phyloP scores from a whole-genome alignment of 1,140 invertebrate species.

The Heliconius hewitsoni region DNA sequence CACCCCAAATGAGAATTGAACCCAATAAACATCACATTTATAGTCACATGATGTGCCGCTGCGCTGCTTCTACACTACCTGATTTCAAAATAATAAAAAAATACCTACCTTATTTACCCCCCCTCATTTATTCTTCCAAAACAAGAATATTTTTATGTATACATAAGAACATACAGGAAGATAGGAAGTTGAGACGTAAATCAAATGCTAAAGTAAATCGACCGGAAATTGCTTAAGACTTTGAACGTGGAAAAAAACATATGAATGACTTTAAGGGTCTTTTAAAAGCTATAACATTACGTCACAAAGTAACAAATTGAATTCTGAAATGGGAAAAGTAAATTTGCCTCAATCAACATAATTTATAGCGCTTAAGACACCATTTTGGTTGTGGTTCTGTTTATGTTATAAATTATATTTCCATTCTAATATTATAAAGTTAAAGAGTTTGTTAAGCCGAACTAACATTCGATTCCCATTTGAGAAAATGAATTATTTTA shows the following conservation, averaged over 20 bases:
- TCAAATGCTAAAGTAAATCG: slow-evolving; percentile 2
- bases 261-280: background rate
- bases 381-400: background rate
- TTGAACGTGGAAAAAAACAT: background rate
- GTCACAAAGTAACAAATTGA: background rate
- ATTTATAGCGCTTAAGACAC: background rate
- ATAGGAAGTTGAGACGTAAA: background rate
- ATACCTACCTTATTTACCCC: too few relatives aligned
- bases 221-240: background rate
- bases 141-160: background rate
- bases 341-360: slow-evolving; percentile 1
- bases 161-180: background rate
- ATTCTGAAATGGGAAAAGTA: background rate
- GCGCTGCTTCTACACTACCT: too few relatives aligned
- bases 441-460: too few relatives aligned
- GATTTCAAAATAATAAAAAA: too few relatives aligned
- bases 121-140: too few relatives aligned
- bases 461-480: too few relatives aligned
- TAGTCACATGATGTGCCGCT: too few relatives aligned
- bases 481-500: too few relatives aligned
- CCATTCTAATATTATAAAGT: too few relatives aligned
- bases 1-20: too few relatives aligned
- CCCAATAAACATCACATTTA: too few relatives aligned
- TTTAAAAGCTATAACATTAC: background rate
- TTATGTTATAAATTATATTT: too few relatives aligned